Percentiles rank a stretch among this genome's conserved stretches.
These are phyloP conservation scores for Chaenogobius annularis DNA, from an alignment of 2,113 vertebrate genomes.

Conservation along the genomic window DNA sequence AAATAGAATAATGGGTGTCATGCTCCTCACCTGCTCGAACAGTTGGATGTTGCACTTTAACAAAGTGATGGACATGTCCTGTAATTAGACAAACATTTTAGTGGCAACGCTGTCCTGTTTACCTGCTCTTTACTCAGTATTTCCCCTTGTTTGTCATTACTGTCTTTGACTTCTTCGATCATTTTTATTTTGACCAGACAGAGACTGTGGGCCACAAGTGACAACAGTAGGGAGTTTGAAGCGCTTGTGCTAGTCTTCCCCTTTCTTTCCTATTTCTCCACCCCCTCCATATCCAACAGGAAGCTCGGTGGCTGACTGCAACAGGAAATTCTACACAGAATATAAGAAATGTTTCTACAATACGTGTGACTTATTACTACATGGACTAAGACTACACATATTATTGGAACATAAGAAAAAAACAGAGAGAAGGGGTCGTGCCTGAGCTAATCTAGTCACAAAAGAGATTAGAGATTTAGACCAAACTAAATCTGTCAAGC, in stretches of 20 bases:
- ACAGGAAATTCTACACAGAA: slow-evolving; percentile 74
- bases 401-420: slow-evolving; percentile 6
- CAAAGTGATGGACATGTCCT: slow-evolving; percentile 67
- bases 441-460: slow-evolving; percentile 56
- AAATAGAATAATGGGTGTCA: neutral
- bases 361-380: neutral
- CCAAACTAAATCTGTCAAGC: slow-evolving; percentile 56
- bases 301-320: slow-evolving; percentile 68
- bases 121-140: slow-evolving; percentile 7
- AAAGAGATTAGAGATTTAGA: slow-evolving; percentile 69
- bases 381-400: slow-evolving; percentile 7
- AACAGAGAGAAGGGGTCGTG: slow-evolving; percentile 41
- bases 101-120: slow-evolving; percentile 10
- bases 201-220: slow-evolving; percentile 38
- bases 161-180: too few species aligned
- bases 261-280: slow-evolving; percentile 62
- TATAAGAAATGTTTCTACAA: slow-evolving; percentile 41
- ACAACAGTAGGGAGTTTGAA: slow-evolving; percentile 54
- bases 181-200: slow-evolving; percentile 9
- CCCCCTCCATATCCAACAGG: slow-evolving; percentile 67
- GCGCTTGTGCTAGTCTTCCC: slow-evolving; percentile 57
- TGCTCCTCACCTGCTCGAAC: slow-evolving; percentile 59
- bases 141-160: slow-evolving; percentile 21
- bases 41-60: slow-evolving; percentile 41
- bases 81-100: slow-evolving; percentile 51